A percentile compares a stretch with the other conserved stretches of the same genome.
Conservation (phyloP, 1,140 invertebrate genomes). For the Adelges cooleyi region DNA sequence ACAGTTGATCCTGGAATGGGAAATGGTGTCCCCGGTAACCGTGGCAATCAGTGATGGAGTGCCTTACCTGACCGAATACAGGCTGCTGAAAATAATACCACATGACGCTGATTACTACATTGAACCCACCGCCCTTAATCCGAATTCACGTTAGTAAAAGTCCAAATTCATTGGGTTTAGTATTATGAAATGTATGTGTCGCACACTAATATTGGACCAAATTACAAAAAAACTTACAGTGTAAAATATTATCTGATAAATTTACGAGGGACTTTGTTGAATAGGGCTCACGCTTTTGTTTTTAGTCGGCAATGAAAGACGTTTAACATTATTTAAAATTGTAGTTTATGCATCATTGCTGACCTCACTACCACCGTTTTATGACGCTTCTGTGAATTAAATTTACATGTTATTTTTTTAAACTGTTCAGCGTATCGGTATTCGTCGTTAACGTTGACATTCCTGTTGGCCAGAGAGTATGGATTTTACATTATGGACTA, state of each 20-base stretch:
- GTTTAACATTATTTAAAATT: no score
- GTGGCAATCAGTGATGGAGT: slow-evolving; percentile 49
- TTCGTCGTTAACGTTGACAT: slow-evolving; percentile 62
- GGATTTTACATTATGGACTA: slow-evolving; percentile 83
- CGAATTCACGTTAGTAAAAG: background rate
- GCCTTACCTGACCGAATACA: slow-evolving; percentile 66
- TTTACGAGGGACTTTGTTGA: no score
- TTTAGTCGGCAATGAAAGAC: no score
- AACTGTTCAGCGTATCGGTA: slow-evolving; percentile 44
- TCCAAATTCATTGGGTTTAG: no score
- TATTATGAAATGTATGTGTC: no score
- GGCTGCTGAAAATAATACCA: slow-evolving; percentile 43
- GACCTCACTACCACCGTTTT: no score
- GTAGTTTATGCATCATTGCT: no score
- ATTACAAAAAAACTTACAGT: no score
- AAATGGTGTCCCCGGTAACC: slow-evolving; percentile 49
- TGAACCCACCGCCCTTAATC: slow-evolving; percentile 13
- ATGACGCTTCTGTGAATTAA: no score
- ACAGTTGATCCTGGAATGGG: slow-evolving; percentile 61
- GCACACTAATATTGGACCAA: no score
- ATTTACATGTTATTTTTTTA: background rate
- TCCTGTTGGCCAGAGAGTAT: slow-evolving; percentile 63
- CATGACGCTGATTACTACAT: slow-evolving; percentile 1
- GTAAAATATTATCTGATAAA: no score
- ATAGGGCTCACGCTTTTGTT: no score